Base-by-base conservation (phyloP, 2,888 invertebrate species). In the Criorhina ranunculi region DNA sequence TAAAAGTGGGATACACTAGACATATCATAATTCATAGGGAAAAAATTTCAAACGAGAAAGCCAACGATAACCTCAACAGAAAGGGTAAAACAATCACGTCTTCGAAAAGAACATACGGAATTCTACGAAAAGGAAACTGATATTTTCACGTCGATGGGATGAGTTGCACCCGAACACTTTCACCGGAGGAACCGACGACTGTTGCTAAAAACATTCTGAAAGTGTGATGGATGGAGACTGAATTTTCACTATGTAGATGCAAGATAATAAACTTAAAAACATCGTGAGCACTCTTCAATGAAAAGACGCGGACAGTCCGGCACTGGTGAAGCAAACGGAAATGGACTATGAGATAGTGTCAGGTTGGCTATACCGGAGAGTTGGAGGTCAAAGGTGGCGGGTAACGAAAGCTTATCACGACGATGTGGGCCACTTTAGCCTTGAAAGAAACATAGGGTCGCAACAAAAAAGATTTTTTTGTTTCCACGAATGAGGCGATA, bases 401-500 rank as follows among this genome's bases (percentile, higher is more conserved):
- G 51, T 88, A 0, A 59, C 86, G 0, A 85, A 87, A 40, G 55
- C 35, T 1, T 79, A 69, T 35, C 88, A 88, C 33, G 87, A 88
- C 37, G 86, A 88, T 7, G 62, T 80, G 3, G 88, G 87, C 2
- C 88, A 89, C 40, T 88, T 87, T 42, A 70, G 80, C 6, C 3
- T 85, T 0, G 86, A 87, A 12, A 88, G n/a, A 88, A 59, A 88
- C 88, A 0, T 9, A 87, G 0, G 46, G 86, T 6, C 77, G 79
- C 2, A 53, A 88, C 5, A 49, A 19, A 29, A 73, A 51, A 51
- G 37, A 82, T n/a, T 37, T 87, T 82, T 55, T 88, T 87, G 87
- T 87, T 88, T 64, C 83, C 83, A 6, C 76, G 86, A 12, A 77
- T 87, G 72, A 46, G 87, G 24, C 73, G 83, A 0, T 88, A 87